Conservation (phyloP, 2,113 vertebrate genomes). For the Halcyon senegalensis region DNA sequence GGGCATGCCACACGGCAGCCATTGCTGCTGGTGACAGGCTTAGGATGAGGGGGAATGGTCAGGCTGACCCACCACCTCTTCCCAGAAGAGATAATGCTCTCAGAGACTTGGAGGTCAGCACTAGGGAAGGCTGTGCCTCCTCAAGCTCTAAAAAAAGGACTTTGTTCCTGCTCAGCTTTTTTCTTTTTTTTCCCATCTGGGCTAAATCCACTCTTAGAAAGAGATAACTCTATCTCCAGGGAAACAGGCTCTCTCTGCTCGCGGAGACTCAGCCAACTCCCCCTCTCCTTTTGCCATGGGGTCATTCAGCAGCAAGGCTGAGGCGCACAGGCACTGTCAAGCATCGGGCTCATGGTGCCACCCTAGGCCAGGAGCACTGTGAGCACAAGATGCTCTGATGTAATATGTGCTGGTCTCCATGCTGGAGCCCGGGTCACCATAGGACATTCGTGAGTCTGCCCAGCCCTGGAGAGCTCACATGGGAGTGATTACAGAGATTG, state of each 20-base stretch:
- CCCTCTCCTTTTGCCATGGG: slow-evolving; percentile 47
- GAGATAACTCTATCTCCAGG: slow-evolving; percentile 77
- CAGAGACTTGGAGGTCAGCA: neutral
- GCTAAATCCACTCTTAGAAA: slow-evolving; percentile 78
- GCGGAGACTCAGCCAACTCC: slow-evolving; percentile 64
- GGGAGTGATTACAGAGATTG: neutral
- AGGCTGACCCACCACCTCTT: neutral
- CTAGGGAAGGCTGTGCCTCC: slow-evolving; percentile 42
- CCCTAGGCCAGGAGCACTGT: neutral
- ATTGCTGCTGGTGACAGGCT: neutral
- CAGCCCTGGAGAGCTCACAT: neutral
- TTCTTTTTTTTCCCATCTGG: slow-evolving; percentile 42
- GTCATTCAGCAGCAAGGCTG: neutral
- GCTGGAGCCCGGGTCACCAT: neutral
- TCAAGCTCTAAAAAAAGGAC: slow-evolving; percentile 67
- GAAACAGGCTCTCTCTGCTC: slow-evolving; percentile 72
- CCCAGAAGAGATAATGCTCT: neutral
- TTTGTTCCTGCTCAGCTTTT: slow-evolving; percentile 53
- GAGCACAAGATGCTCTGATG: neutral
- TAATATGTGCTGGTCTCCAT: neutral
- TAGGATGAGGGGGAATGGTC: neutral
- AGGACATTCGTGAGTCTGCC: neutral
- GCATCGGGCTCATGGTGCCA: neutral
- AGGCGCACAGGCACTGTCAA: neutral
- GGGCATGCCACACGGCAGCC: neutral